Conservation (phyloP, 2,797 vertebrate genomes). For the Hylomyscus alleni region DNA sequence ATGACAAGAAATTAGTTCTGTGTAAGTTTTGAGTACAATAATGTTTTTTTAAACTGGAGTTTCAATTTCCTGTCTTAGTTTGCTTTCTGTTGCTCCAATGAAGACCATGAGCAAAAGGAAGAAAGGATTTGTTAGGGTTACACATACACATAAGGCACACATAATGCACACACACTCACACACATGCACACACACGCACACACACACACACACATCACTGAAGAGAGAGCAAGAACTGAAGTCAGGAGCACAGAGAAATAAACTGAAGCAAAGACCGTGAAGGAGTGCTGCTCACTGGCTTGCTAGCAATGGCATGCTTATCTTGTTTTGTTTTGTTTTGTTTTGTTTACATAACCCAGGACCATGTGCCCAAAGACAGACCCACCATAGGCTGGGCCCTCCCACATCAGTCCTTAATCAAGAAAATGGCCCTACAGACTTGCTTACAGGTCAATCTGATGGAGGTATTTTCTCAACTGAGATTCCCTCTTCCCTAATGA, state of each 20-base stretch:
- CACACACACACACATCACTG: neutral
- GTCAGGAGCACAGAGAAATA: neutral
- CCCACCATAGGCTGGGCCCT: neutral
- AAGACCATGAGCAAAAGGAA: neutral
- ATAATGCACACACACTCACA: neutral
- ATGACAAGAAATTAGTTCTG: neutral
- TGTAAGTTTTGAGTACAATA: slow-evolving; percentile 1
- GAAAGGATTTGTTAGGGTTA: neutral
- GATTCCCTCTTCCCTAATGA: neutral
- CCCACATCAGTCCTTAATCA: neutral
- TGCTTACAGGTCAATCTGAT: neutral
- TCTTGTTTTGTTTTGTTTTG: too few relatives aligned
- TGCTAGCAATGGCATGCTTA: neutral
- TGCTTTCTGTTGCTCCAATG: neutral
- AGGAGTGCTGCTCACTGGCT: neutral
- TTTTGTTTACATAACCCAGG: neutral
- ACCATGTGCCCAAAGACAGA: neutral
- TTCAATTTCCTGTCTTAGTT: neutral
- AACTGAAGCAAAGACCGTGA: neutral
- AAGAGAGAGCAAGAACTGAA: neutral
- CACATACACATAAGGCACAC: neutral
- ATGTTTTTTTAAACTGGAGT: slow-evolving; percentile 22
- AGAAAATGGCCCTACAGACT: neutral
- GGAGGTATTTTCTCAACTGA: neutral
- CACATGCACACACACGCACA: too few relatives aligned